phyloP scores from a whole-genome alignment of 2,888 invertebrate species.

The Drosophila flavopinicola region DNA sequence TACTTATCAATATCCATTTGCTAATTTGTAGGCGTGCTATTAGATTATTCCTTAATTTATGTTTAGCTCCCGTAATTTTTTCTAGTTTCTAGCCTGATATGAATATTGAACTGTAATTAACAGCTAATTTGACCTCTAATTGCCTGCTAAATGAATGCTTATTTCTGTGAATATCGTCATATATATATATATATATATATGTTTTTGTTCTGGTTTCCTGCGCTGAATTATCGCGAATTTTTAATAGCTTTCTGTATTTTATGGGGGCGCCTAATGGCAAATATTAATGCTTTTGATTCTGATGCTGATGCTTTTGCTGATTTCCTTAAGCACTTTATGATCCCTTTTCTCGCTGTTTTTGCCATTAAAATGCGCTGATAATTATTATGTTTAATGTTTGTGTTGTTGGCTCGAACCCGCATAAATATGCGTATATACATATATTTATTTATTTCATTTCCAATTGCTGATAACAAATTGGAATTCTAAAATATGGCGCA shows the following conservation, averaged over 20 bases:
- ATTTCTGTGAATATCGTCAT: background rate
- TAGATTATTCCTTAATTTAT: too few relatives aligned
- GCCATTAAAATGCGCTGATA: slow-evolving; percentile 40
- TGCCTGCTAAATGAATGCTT: slow-evolving; percentile 1
- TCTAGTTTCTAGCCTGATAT: too few relatives aligned
- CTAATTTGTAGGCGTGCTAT: too few relatives aligned
- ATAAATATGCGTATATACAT: too few relatives aligned
- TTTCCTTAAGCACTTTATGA: slow-evolving; percentile 37
- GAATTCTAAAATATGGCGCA: slow-evolving; percentile 5
- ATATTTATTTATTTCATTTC: slow-evolving; percentile 1
- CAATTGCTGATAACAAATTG: slow-evolving; percentile 39
- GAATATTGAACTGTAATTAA: background rate
- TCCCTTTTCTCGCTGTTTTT: slow-evolving; percentile 2
- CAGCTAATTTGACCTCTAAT: background rate
- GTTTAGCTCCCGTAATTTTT: too few relatives aligned
- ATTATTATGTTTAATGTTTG: slow-evolving; percentile 20
- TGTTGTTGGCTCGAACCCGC: slow-evolving; percentile 23
- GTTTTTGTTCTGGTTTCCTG: slow-evolving; percentile 12
- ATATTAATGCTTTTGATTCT: slow-evolving; percentile 25
- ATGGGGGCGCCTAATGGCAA: slow-evolving; percentile 47
- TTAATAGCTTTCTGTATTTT: slow-evolving; percentile 49
- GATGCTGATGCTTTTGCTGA: slow-evolving; percentile 40
- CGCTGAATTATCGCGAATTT: slow-evolving; percentile 36
- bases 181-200: background rate
- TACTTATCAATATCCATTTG: too few relatives aligned